Evolutionary conservation across 2,888 invertebrate species (phyloP).

Genomic region (Pristionchus exspectatus): DNA sequence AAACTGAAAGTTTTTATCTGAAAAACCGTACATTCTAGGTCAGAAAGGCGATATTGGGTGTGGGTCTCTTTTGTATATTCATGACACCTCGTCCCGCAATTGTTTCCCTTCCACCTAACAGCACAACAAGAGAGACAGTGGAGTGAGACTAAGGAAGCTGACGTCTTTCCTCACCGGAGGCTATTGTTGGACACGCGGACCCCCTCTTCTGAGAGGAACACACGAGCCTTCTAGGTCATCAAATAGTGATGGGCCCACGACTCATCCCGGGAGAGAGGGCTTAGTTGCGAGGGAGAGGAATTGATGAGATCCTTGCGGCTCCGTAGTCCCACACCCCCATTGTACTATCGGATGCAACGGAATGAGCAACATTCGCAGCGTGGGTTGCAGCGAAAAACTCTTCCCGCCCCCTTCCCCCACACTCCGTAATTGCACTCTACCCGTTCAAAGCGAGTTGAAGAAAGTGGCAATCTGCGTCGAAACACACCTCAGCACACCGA

Average conservation of each 20-base stretch:
- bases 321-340: neutral
- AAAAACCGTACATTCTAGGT: neutral
- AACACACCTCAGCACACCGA: neutral
- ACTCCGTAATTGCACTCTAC: conserved; percentile 16
- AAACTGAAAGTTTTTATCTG: neutral
- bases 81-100: neutral
- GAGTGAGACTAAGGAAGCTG: neutral
- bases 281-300: neutral
- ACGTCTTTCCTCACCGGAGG: neutral
- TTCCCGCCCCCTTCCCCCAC: neutral
- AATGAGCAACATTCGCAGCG: neutral
- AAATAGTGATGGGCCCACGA: neutral
- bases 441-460: neutral
- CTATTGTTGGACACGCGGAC: conserved; percentile 25
- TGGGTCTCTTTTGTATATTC: neutral
- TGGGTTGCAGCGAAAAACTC: neutral
- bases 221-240: neutral
- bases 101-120: neutral
- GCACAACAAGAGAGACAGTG: neutral
- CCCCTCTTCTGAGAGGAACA: too few relatives aligned
- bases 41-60: neutral
- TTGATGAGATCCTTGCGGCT: neutral
- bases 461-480: neutral
- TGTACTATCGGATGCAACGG: neutral
- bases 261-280: neutral